phyloP scores from a whole-genome alignment of 2,888 invertebrate species.

The Pachliopta kotzebuea region DNA sequence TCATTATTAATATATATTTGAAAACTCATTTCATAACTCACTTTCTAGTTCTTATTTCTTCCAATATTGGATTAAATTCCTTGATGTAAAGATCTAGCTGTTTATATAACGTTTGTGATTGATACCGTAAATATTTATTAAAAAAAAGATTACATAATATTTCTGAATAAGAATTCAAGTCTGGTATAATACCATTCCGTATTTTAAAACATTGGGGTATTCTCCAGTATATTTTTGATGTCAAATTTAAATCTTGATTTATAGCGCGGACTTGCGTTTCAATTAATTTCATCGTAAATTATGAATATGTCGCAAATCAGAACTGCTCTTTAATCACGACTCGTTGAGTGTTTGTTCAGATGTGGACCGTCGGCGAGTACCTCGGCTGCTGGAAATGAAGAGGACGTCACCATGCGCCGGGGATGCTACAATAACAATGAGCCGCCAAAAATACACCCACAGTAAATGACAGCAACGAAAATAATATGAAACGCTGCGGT shows the following conservation, averaged over 20 bases:
- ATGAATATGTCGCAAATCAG: slow-evolving; percentile 28
- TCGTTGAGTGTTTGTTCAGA: slow-evolving; percentile 73
- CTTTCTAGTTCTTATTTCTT: slow-evolving; percentile 52
- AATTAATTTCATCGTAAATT: not conserved
- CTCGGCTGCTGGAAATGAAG: slow-evolving; percentile 79
- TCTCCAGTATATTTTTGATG: too few relatives aligned
- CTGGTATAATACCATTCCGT: too few relatives aligned
- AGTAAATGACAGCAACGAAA: slow-evolving; percentile 58
- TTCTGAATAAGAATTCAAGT: too few relatives aligned
- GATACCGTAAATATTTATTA: too few relatives aligned
- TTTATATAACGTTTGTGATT: not conserved
- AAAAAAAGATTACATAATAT: too few relatives aligned
- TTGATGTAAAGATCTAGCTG: slow-evolving; percentile 61
- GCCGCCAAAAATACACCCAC: slow-evolving; percentile 64
- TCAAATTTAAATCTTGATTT: too few relatives aligned
- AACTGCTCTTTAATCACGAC: slow-evolving; percentile 47
- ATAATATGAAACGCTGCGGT: slow-evolving; percentile 43
- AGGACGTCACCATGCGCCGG: slow-evolving; percentile 62
- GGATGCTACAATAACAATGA: slow-evolving; percentile 75
- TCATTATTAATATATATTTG: not conserved
- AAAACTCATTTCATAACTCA: slow-evolving; percentile 41
- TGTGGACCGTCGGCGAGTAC: slow-evolving; percentile 69
- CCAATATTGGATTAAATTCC: slow-evolving; percentile 52
- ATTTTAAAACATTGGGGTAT: not conserved
- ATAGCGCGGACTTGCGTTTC: too few relatives aligned